Evolutionary conservation across 2,888 invertebrate species (phyloP), one percentile per base, ranked within the genome.

Genomic region (Oligia latruncula): DNA sequence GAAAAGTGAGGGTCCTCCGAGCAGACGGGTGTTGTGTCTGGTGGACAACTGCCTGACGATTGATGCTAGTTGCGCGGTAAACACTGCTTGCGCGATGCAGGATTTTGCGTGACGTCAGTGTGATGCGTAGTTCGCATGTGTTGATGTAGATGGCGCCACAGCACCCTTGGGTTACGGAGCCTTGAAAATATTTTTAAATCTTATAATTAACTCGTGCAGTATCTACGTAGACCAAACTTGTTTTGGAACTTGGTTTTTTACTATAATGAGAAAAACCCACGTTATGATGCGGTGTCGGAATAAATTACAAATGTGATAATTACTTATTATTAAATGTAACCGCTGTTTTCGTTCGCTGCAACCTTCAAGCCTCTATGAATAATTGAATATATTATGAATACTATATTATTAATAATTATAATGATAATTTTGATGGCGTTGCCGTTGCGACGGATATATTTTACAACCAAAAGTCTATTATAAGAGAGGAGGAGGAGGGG

Each of bases 181-280:
- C 29, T 6, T 62, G 6, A 15, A 62, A 62, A 62, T 29, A 29
- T 2, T 62, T 62, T 62, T 62, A 1, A 29, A 11, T 40, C 11
- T 65, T 20, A 23, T 40, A 11, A 23, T 65, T 4, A 65, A 11
- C 65, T 9, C 4, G 15, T 52, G 29, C 29, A 35, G 52, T 35
- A 55, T 6, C 5, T 29, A 70, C 5, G 1, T 17, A 55, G 5
- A 17, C 40, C 1, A n/a, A n/a, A 40, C n/a, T 58, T 58, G 40
- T 52, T 74, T 17, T 13, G 13, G 20, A 67, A 67, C 74, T 68
- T 20, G 68, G 58, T 70, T 74, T 68, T 68, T 29, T 55, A 68
- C 40, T 43, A 74, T 40, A 4, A 13, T 29, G 20, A 40, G 29
- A 29, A 68, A 74, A 74, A 55, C 52, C 23, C 55, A 20, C 20